Evolutionary conservation across 2,888 invertebrate genomes (phyloP).

Genomic region (Parapristionchus giblindavisi): DNA sequence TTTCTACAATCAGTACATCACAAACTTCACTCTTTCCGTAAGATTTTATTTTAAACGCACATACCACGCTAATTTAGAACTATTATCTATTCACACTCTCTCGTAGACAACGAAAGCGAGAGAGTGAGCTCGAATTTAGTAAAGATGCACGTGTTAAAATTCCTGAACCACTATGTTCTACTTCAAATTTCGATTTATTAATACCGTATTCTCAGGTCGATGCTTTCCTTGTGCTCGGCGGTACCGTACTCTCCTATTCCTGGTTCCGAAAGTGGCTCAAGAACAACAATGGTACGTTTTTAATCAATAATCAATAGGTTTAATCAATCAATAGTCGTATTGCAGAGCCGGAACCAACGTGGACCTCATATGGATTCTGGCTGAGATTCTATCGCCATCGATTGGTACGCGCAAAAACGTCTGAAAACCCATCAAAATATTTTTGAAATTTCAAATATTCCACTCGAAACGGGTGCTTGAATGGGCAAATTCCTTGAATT

Average conservation of each 20-base stretch:
- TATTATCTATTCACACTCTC: too few relatives aligned
- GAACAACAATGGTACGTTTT: slow-evolving; percentile 59
- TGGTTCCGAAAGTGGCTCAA: slow-evolving; percentile 69
- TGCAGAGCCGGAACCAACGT: slow-evolving; percentile 64
- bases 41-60: too few relatives aligned
- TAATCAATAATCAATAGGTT: not conserved
- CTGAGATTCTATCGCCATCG: slow-evolving; percentile 68
- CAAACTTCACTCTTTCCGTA: slow-evolving; percentile 68
- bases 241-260: slow-evolving; percentile 65
- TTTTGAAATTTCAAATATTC: not conserved
- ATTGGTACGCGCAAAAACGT: slow-evolving; percentile 44
- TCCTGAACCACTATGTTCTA: too few relatives aligned
- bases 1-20: slow-evolving; percentile 68
- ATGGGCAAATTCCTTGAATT: not conserved
- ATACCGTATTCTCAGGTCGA: slow-evolving; percentile 47
- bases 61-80: too few relatives aligned
- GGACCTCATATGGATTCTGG: slow-evolving; percentile 68
- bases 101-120: too few relatives aligned
- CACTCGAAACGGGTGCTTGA: too few relatives aligned
- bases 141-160: too few relatives aligned
- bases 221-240: slow-evolving; percentile 61
- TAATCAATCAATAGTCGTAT: not conserved
- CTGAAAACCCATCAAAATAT: not conserved
- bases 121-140: too few relatives aligned
- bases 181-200: not conserved